These are phyloP conservation scores for Julus scanicus DNA, from an alignment of 2,888 invertebrate species.

Conservation along the genomic window DNA sequence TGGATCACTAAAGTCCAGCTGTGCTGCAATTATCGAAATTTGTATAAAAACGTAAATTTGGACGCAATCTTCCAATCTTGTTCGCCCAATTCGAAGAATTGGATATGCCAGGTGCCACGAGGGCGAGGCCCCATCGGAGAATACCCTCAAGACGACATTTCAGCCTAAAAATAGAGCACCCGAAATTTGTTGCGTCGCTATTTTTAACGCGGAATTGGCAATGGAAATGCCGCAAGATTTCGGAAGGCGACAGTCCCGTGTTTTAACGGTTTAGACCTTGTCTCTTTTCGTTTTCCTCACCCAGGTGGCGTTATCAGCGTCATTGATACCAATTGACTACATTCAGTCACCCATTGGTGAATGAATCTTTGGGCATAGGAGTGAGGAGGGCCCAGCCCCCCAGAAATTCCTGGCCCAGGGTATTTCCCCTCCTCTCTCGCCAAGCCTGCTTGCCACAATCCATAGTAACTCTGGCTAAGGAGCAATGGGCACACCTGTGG, in stretches of 20 bases:
- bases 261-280: not conserved
- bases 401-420: no score
- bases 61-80: not conserved
- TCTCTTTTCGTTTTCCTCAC: not conserved
- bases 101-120: not conserved
- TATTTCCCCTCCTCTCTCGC: no score
- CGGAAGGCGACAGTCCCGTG: not conserved
- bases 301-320: not conserved
- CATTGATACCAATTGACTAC: no score
- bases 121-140: not conserved
- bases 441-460: no score
- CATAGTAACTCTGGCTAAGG: no score
- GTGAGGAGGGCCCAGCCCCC: no score
- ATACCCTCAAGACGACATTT: not conserved
- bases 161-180: not conserved
- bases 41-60: no score
- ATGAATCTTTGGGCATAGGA: no score
- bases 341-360: no score
- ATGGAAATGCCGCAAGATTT: not conserved
- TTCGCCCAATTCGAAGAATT: not conserved
- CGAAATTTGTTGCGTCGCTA: not conserved
- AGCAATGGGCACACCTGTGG: no score
- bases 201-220: constrained; percentile 14
- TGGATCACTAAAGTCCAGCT: no score
- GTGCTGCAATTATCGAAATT: no score